Percentiles rank a stretch among this genome's conserved stretches.
These are phyloP conservation scores for Cassiopea xamachana DNA, from an alignment of 30 jellyfish, hydroid and myxozoan genomes.

Conservation along the genomic window DNA sequence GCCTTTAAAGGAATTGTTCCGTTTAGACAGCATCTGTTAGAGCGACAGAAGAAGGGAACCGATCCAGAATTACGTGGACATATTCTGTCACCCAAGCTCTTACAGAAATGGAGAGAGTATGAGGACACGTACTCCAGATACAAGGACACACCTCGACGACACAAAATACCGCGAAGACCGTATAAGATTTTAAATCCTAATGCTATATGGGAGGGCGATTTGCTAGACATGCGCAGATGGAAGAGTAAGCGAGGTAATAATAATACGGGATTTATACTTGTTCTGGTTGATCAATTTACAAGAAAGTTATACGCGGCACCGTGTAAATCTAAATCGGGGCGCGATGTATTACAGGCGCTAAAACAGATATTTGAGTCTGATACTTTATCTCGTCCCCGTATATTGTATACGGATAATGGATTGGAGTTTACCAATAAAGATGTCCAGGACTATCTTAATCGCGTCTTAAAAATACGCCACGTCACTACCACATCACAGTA, in stretches of 20 bases:
- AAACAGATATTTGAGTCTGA: background rate
- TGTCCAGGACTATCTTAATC: background rate
- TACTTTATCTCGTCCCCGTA: background rate
- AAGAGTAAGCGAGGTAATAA: background rate
- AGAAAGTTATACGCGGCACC: background rate
- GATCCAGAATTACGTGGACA: background rate
- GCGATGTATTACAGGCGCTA: background rate
- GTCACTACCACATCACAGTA: background rate
- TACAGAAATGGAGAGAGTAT: background rate
- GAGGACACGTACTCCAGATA: background rate
- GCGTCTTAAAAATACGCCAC: background rate
- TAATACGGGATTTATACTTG: background rate
- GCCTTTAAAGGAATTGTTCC: background rate
- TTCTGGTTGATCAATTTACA: background rate
- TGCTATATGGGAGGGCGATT: background rate
- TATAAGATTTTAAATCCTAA: background rate
- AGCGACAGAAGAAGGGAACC: background rate
- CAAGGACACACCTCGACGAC: background rate
- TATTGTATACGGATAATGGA: background rate
- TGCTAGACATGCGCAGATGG: background rate
- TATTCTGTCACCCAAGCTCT: background rate
- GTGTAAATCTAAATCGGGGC: background rate
- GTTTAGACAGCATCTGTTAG: background rate
- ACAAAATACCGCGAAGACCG: background rate
- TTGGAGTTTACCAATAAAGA: background rate